Conservation (phyloP, 1,140 invertebrate genomes). For the Diabrotica virgifera region DNA sequence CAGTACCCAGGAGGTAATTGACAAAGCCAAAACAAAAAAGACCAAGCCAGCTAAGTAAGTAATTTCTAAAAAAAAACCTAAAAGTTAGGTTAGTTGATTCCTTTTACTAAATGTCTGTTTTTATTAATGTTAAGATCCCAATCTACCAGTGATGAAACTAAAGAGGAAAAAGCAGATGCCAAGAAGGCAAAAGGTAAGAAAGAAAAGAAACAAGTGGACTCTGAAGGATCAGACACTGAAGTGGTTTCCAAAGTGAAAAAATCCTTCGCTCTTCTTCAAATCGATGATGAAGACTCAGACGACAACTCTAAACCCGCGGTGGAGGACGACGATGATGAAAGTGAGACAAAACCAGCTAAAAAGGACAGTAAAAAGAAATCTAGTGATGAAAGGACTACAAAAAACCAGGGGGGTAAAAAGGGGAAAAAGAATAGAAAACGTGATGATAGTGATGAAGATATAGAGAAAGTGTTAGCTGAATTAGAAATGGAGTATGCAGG, state of each 20-base stretch:
- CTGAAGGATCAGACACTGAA: conserved; percentile 48
- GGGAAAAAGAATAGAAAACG: conserved; percentile 71
- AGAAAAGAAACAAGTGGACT: conserved; percentile 47
- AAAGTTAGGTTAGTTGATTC: conserved; percentile 33
- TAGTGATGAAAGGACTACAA: conserved; percentile 53
- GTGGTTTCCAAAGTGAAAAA: conserved; percentile 41
- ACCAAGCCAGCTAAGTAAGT: conserved; percentile 41
- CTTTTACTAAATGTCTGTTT: neutral
- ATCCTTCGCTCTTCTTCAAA: conserved; percentile 46
- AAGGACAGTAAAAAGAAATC: conserved; percentile 56
- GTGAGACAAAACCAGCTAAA: conserved; percentile 50
- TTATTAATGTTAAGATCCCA: conserved; percentile 36
- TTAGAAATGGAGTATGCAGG: conserved; percentile 71
- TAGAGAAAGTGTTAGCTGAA: conserved; percentile 81
- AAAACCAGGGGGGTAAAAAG: conserved; percentile 59
- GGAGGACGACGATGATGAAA: conserved; percentile 48
- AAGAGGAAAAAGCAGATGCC: conserved; percentile 39
- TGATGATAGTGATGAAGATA: conserved; percentile 78
- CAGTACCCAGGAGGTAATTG: conserved; percentile 37
- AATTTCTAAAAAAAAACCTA: conserved; percentile 22
- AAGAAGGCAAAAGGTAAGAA: conserved; percentile 46
- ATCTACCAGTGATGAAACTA: conserved; percentile 38
- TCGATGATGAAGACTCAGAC: conserved; percentile 47
- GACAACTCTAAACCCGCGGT: conserved; percentile 45
- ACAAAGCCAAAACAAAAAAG: conserved; percentile 39